Conservation (phyloP, 2,888 invertebrate species). For the Agrilus biguttatus region DNA sequence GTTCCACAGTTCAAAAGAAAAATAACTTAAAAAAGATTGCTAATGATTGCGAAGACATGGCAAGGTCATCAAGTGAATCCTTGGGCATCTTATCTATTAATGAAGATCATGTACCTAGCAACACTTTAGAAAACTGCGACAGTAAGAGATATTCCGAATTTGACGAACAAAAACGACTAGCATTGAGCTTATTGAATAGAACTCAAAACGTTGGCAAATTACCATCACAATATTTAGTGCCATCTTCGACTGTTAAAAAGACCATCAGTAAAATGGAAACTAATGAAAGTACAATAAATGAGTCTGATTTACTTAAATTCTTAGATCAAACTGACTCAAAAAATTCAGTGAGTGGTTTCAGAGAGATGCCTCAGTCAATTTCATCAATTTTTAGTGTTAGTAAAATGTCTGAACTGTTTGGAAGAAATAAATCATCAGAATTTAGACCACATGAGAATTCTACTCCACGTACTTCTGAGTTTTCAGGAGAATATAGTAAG, state of each 20-base stretch:
- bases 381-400: no score
- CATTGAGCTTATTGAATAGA: conserved; percentile 15
- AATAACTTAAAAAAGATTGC: conserved; percentile 5
- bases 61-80: conserved; percentile 2
- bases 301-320: conserved; percentile 18
- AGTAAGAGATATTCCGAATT: conserved; percentile 7
- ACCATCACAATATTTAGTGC: conserved; percentile 18
- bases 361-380: no score
- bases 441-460: conserved; percentile 14
- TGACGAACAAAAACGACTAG: conserved; percentile 15
- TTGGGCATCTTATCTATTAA: conserved; percentile 5
- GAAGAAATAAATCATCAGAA: background rate
- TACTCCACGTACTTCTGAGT: conserved; percentile 18
- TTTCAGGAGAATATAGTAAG: conserved; percentile 2
- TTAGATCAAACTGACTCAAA: background rate
- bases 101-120: background rate
- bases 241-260: conserved; percentile 7
- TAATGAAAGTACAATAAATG: conserved; percentile 21
- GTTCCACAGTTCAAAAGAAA: conserved; percentile 29
- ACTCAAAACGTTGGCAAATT: conserved; percentile 14
- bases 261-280: background rate
- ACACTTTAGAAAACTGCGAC: background rate
- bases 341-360: no score
- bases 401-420: no score
- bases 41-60: conserved; percentile 1